Evolutionary conservation across 2,797 vertebrate genomes (phyloP).

Genomic region (Bufotes viridis): DNA sequence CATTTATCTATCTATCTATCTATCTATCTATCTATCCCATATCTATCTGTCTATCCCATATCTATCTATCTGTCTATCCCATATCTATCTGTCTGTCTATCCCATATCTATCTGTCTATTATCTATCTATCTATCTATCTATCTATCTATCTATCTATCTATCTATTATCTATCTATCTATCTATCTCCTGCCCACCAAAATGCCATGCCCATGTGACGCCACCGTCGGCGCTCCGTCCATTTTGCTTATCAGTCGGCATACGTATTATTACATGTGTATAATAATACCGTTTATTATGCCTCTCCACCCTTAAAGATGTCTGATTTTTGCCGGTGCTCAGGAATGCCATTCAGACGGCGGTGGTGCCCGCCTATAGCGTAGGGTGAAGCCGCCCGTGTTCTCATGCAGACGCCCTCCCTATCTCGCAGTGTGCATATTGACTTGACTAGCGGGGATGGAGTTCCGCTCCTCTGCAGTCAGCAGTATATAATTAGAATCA

Average conservation of each 20-base stretch:
- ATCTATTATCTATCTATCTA: too few species aligned
- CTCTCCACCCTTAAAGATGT: not conserved
- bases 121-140: too few species aligned
- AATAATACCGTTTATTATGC: not conserved
- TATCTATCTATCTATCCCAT: too few species aligned
- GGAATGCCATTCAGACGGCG: slow-evolving; percentile 21
- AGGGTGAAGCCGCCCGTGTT: slow-evolving; percentile 24
- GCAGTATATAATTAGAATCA: slow-evolving; percentile 64
- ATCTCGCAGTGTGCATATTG: slow-evolving; percentile 48
- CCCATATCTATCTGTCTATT: too few species aligned
- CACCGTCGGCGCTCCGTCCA: not conserved
- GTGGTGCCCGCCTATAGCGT: slow-evolving; percentile 16
- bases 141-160: too few species aligned
- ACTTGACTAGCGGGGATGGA: slow-evolving; percentile 52
- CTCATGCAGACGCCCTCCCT: slow-evolving; percentile 43
- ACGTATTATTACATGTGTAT: too few species aligned
- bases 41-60: too few species aligned
- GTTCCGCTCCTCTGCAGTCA: slow-evolving; percentile 60
- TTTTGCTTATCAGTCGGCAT: not conserved
- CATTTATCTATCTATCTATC: too few species aligned
- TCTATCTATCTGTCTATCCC: too few species aligned
- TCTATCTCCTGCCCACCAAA: too few species aligned
- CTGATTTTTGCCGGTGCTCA: not conserved
- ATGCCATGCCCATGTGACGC: not conserved
- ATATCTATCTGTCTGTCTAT: too few species aligned